These are phyloP conservation scores for Zaprionus ghesquierei DNA, from an alignment of 1,140 invertebrate species.

Conservation along the genomic window DNA sequence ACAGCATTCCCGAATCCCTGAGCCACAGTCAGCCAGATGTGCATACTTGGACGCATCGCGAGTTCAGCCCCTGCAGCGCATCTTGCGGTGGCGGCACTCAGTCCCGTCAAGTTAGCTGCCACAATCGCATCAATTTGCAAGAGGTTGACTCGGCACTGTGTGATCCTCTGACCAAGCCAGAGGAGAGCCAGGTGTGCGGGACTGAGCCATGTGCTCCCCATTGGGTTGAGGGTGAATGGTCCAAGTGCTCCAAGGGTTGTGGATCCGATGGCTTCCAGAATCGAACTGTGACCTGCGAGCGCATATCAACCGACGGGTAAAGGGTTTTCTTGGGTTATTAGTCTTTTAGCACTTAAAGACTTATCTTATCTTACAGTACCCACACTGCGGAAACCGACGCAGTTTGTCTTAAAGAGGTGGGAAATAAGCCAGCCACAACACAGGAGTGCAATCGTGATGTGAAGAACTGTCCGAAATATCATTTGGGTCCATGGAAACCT, in stretches of 20 bases:
- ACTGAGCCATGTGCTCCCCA: slow-evolving; percentile 90
- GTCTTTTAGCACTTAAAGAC: too few species aligned
- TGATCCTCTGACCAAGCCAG: slow-evolving; percentile 88
- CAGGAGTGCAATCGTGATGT: slow-evolving; percentile 89
- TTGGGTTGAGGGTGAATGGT: slow-evolving; percentile 93
- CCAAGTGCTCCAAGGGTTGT: slow-evolving; percentile 91
- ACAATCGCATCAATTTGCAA: slow-evolving; percentile 87
- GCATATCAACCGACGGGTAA: slow-evolving; percentile 84
- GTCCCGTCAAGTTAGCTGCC: slow-evolving; percentile 88
- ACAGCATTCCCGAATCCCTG: slow-evolving; percentile 91
- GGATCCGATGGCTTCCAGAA: slow-evolving; percentile 89
- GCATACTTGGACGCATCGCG: slow-evolving; percentile 91
- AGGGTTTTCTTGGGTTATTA: background rate
- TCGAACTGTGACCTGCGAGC: slow-evolving; percentile 89
- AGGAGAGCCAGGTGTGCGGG: slow-evolving; percentile 88
- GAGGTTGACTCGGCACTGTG: slow-evolving; percentile 90
- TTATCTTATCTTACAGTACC: slow-evolving; percentile 18
- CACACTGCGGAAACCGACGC: slow-evolving; percentile 85
- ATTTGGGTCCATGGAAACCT: slow-evolving; percentile 93
- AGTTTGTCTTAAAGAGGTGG: slow-evolving; percentile 87
- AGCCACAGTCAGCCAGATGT: slow-evolving; percentile 86
- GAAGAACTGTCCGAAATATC: slow-evolving; percentile 91
- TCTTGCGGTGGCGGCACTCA: slow-evolving; percentile 95
- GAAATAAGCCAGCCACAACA: slow-evolving; percentile 87
- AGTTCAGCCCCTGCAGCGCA: slow-evolving; percentile 91